phyloP scores from a whole-genome alignment of 2,888 invertebrate species.

The Cantharis rufa region DNA sequence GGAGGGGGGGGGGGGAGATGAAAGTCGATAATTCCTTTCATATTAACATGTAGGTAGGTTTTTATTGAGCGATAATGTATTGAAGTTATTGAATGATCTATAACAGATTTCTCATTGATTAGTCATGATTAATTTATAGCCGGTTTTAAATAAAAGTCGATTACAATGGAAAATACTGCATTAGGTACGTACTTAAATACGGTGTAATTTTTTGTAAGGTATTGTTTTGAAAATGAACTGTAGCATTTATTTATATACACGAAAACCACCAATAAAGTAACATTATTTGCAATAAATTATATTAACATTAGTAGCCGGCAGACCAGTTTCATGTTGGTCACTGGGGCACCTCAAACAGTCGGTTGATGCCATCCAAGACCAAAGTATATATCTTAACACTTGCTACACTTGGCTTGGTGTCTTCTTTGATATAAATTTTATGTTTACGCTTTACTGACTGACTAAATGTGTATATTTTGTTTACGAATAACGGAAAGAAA shows the following conservation, averaged over 20 bases:
- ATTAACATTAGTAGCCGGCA: constrained; percentile 25
- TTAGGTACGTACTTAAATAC: neutral
- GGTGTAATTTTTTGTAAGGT: neutral
- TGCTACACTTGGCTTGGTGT: constrained; percentile 12
- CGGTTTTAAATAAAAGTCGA: neutral
- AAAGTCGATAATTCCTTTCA: too few species aligned
- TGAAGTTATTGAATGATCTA: too few species aligned
- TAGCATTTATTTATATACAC: neutral
- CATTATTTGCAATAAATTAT: constrained; percentile 22
- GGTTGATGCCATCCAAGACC: constrained; percentile 30
- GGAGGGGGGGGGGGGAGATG: too few species aligned
- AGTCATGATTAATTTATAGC: neutral
- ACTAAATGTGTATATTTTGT: constrained; percentile 53
- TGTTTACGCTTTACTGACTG: constrained; percentile 52
- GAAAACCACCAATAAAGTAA: neutral
- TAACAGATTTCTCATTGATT: neutral
- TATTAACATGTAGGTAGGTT: too few species aligned
- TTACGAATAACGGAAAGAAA: constrained; percentile 45
- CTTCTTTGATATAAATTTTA: constrained; percentile 25
- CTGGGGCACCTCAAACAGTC: constrained; percentile 39
- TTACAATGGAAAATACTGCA: neutral
- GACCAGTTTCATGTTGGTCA: constrained; percentile 43
- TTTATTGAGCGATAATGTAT: too few species aligned
- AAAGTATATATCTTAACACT: constrained; percentile 23
- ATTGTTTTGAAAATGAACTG: neutral